phyloP scores from a whole-genome alignment of 2,888 invertebrate species.

The Slavum lentiscoides region DNA sequence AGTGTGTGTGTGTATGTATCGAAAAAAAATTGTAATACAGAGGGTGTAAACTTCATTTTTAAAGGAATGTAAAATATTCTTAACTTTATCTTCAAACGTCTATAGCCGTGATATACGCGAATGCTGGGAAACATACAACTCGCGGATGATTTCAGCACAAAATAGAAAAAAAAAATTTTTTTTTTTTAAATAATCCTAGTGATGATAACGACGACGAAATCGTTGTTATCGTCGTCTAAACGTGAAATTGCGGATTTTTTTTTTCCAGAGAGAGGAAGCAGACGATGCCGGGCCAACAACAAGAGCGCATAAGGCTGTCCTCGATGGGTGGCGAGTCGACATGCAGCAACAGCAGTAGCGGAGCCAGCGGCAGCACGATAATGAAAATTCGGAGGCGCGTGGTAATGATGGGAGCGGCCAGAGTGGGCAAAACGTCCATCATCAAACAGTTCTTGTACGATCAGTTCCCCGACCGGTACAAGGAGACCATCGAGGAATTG shows the following conservation, averaged over 20 bases:
- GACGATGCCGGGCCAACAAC: constrained; percentile 56
- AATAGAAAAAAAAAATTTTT: no score
- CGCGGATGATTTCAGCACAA: no score
- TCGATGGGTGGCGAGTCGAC: constrained; percentile 57
- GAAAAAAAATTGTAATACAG: no score
- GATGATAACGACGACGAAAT: no score
- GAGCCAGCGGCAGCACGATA: constrained; percentile 45
- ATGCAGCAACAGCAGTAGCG: constrained; percentile 51
- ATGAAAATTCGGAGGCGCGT: constrained; percentile 57
- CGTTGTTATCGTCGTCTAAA: no score
- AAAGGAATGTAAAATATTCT: no score
- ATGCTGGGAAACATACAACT: no score
- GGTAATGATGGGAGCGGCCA: constrained; percentile 62
- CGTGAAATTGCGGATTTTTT: neutral
- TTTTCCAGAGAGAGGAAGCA: constrained; percentile 18
- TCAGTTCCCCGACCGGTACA: constrained; percentile 64
- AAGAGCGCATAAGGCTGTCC: constrained; percentile 56
- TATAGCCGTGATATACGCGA: no score
- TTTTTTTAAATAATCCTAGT: no score
- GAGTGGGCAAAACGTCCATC: constrained; percentile 68
- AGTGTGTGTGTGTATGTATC: no score
- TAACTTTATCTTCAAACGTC: no score
- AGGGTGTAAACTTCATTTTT: no score
- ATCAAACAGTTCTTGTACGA: constrained; percentile 67
- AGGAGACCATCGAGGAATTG: constrained; percentile 69